Base-by-base conservation (phyloP, 2,888 invertebrate species). In the Drosophila neutralis region DNA sequence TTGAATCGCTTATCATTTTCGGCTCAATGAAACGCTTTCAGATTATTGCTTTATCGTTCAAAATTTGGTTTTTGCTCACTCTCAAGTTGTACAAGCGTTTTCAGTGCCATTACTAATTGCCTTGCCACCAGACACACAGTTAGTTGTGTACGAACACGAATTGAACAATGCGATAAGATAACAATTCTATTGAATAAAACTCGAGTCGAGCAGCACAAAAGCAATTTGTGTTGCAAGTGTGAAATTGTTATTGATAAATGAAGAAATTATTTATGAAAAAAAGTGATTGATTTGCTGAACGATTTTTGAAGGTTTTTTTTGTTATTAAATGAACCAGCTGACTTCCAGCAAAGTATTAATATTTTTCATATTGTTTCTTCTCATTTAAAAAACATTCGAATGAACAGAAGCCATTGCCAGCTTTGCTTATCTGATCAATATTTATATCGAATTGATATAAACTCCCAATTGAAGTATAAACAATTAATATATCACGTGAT, bases 111-210 rank as follows among this genome's bases (percentile, higher is more conserved):
- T 31, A 49, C 3, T 49, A 35, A 60, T 69, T 40, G 49, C 31
- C 29, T 40, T 69, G 21, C 18, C 18, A 27, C 18, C 27, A 31
- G 45, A 15, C 33, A 31, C n/a, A 48, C 33, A 38, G 51, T 33
- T 57, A 71, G 54, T 42, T 31, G 48, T 18, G 21, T 21, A 21
- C 21, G 1, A 21, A 0, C 1, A 21, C 1, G 48, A 36, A 33
- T 52, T 36, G 24, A 51, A 36, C 58, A 42, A 33, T 1, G 27
- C n/a, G 77, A 78, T 76, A 59, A 60, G 62, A 56, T 62, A 62
- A 35, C 29, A 51, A n/a, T 57, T 64, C 38, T n/a, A 11, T 4
- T 24, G 64, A 70, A 76, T 33, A 6, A 31, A 13, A 31, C 4
- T 36, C n/a, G 49, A 38, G 29, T 29, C 6, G n/a, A 11, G 29